Evolutionary conservation across 2,888 invertebrate genomes (phyloP), one percentile per base, ranked within the genome.

Genomic region (Hoplodrina blanda): DNA sequence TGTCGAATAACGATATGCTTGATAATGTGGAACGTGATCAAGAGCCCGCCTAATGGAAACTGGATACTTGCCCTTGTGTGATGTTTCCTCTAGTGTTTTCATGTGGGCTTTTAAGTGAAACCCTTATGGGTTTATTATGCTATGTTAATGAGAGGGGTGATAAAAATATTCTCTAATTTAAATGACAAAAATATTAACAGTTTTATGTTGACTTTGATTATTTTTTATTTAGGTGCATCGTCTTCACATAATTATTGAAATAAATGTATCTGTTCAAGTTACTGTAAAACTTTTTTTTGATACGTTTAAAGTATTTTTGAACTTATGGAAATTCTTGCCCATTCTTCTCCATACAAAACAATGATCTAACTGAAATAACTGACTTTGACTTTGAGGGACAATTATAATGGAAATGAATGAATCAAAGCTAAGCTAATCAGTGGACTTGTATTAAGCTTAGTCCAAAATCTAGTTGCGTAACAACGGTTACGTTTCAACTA

Each of bases 31-130:
- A 77, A 76, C 89, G 91, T 91, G 91, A 86, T 90, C 82, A 88
- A 90, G 90, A 63, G 85, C 68, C 62, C 59, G 73, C 71, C 67
- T 67, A 79, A 78, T 80, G 62, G 89, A 73, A 86, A 91, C 81
- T 75, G 76, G 87, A 91, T 88, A 87, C 73, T 59, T 56, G 72
- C 73, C 88, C 86, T 86, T 91, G 89, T 92, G 83, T 62, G 73
- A 52, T 74, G 71, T 84, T 89, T 91, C 89, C 91, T 88, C 65
- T 82, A 85, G 82, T 82, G 73, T 62, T 76, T 60, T 68, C 70
- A 83, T 69, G 82, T 86, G 89, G 86, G 91, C 60, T 69, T 64
- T 65, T 44, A 69, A 76, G 73, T 69, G 57, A 20, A 57, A 44
- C 65, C 57, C 69, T 62, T 55, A 77, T 64, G 55, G 33, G 53